Base-by-base conservation (phyloP, 2,888 invertebrate species). In the Leptinotarsa haldemani region DNA sequence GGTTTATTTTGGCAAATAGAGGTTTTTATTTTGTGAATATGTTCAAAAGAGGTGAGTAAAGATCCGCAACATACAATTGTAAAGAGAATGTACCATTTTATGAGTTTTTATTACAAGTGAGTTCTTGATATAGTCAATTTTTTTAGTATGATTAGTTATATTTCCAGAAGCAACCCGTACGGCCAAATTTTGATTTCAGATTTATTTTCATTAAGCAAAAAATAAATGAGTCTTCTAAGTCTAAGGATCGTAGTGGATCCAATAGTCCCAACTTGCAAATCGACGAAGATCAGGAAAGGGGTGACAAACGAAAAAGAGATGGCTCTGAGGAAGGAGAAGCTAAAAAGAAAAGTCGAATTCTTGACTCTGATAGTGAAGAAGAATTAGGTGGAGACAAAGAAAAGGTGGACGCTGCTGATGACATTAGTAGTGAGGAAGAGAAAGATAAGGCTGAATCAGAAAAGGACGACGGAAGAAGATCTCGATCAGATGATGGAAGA, bases 341-440 rank as follows among this genome's bases (percentile, higher is more conserved):
- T 87, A 90, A 70, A 88, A 89, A 85, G 88, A 89, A 79, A 87
- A 85, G 1, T 86, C 88, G 0, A 61, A 82, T 93, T 1, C 89
- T 93, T 7, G 93, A 93, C 81, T 91, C 94, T 0, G 95, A 94
- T 77, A 91, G 91, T 75, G 94, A 93, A 65, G 90, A 90, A 56
- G 85, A 48, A 40, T 58, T 83, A 75, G 82, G 69, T 46, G 81
- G 74, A 22, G 78, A 79, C 65, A 80, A 76, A 64, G 79, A 83
- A 40, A 80, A 82, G 68, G 81, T 87, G 97, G 97, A 15, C n/a
- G 97, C 97, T 88, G 97, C 97, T 18, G 94, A 96, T 76, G 97
- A 97, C 85, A 97, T 97, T 64, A 96, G 96, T 85, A 93, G 94
- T 9, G 97, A 96, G 79, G 95, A 95, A 80, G 95, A 94, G 74